phyloP scores from a whole-genome alignment of 2,113 vertebrate species.

The Cnemophilus loriae region DNA sequence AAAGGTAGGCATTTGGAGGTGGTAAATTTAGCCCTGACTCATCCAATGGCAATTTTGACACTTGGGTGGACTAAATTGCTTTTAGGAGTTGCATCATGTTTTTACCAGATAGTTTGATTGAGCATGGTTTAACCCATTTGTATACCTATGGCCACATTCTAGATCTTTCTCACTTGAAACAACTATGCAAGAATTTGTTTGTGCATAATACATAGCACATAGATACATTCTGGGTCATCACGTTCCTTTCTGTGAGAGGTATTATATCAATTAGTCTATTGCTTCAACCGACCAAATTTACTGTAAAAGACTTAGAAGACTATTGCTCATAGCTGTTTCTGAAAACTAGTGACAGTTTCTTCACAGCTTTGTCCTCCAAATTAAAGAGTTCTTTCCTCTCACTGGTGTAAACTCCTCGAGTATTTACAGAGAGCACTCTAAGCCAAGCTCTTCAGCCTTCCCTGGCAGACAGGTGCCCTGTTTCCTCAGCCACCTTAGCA shows the following conservation, averaged over 20 bases:
- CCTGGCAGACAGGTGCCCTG: neutral
- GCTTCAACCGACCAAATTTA: neutral
- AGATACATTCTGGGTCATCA: neutral
- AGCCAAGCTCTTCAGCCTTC: neutral
- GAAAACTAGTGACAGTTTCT: neutral
- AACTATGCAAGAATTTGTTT: neutral
- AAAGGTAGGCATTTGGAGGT: conserved; percentile 63
- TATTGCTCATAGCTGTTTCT: neutral
- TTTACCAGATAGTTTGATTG: conserved; percentile 46
- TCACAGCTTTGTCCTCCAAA: neutral
- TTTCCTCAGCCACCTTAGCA: neutral
- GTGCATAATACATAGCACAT: neutral
- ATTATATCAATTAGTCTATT: neutral
- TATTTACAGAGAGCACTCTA: neutral
- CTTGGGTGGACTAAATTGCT: conserved; percentile 60
- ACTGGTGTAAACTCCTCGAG: conserved; percentile 30
- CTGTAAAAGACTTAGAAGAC: neutral
- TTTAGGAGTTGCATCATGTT: conserved; percentile 55
- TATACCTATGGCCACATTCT: neutral
- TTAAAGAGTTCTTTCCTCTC: neutral
- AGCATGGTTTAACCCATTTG: conserved; percentile 17
- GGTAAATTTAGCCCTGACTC: conserved; percentile 67
- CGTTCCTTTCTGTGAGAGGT: neutral
- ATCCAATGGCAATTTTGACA: conserved; percentile 62
- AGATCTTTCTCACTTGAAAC: neutral